Percentiles rank a stretch among this genome's conserved stretches.
These are phyloP conservation scores for Campylomormyrus numenius DNA, from an alignment of 2,113 vertebrate genomes.

Conservation along the genomic window DNA sequence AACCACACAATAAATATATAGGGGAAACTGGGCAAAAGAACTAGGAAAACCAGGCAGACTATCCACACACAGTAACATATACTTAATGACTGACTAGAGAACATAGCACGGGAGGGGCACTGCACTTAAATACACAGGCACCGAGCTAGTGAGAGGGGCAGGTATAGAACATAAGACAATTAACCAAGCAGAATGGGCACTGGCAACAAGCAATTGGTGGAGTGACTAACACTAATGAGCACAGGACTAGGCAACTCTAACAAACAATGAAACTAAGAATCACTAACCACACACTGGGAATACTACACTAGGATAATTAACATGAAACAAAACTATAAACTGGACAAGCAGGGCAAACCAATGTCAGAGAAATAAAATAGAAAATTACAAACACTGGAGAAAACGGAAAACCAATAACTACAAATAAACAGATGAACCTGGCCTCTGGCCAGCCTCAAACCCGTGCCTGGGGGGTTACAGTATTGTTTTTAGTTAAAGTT, in stretches of 20 bases:
- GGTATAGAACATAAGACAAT: background rate
- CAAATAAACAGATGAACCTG: no score
- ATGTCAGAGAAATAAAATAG: no score
- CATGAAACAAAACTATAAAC: no score
- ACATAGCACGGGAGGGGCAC: background rate
- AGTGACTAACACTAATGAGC: background rate
- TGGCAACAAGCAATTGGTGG: background rate
- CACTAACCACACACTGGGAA: background rate
- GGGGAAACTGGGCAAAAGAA: background rate
- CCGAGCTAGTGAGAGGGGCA: background rate
- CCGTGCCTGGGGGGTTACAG: background rate
- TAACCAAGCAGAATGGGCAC: background rate
- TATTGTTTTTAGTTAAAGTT: background rate
- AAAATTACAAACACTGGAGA: no score
- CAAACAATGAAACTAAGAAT: background rate
- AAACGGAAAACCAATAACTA: no score
- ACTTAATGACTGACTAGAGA: background rate
- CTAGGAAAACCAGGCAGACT: no score
- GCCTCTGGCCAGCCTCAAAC: background rate
- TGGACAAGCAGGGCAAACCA: no score
- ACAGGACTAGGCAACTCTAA: background rate
- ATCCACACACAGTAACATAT: background rate
- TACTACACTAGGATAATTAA: no score
- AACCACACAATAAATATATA: background rate
- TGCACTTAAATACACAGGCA: background rate